phyloP scores from a whole-genome alignment of 2,113 vertebrate species.

The Pseudorectes ferrugineus region DNA sequence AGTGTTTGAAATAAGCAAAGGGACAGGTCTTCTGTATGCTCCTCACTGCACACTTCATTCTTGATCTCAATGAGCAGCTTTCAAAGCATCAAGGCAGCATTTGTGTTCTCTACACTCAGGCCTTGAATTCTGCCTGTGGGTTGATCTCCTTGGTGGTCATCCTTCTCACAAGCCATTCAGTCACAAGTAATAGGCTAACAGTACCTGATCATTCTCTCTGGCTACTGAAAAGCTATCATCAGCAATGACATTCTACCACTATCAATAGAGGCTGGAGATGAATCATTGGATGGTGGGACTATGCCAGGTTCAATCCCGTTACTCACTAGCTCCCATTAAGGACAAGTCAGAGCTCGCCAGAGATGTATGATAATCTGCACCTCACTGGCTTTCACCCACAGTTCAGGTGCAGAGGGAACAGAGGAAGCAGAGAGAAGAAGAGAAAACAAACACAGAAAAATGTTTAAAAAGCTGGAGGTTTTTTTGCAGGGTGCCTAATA shows the following conservation, averaged over 20 bases:
- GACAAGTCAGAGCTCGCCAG: background rate
- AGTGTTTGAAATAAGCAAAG: background rate
- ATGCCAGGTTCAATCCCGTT: background rate
- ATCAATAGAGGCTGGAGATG: background rate
- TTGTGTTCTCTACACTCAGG: background rate
- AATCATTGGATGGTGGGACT: background rate
- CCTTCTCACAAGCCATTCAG: background rate
- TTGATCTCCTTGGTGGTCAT: background rate
- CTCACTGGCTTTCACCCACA: background rate
- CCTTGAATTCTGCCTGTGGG: background rate
- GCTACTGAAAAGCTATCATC: background rate
- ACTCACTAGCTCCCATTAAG: background rate
- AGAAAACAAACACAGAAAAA: background rate
- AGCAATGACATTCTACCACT: background rate
- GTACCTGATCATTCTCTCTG: background rate
- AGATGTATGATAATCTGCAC: background rate
- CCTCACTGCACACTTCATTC: background rate
- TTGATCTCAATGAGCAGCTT: background rate
- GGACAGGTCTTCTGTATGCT: background rate
- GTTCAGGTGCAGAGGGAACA: background rate
- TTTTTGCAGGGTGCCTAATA: background rate
- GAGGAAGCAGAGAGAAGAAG: background rate
- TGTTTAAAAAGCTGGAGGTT: accelerated
- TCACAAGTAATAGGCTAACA: background rate
- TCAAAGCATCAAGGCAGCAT: background rate